Conservation (phyloP, 2,797 vertebrate species). For the Nannoperca australis region DNA sequence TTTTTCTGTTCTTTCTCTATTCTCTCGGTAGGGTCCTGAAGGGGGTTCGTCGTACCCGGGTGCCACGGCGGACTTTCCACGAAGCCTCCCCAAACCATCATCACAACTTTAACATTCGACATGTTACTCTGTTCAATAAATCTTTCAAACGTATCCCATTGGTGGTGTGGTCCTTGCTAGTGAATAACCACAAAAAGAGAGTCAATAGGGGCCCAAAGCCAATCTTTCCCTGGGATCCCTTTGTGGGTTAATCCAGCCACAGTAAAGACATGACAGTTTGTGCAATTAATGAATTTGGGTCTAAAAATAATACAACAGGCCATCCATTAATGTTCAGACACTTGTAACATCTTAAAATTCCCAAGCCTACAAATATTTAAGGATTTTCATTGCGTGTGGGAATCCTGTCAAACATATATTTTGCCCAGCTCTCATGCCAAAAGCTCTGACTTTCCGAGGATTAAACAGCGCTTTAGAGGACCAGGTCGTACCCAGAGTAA, state of each 20-base stretch:
- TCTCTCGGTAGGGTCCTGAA: too few species aligned
- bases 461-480: slow-evolving; percentile 48
- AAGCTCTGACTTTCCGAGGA: slow-evolving; percentile 47
- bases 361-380: slow-evolving; percentile 3
- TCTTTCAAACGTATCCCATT: too few species aligned
- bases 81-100: too few species aligned
- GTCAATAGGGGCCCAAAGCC: background rate
- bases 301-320: slow-evolving; percentile 1
- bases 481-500: slow-evolving; percentile 45
- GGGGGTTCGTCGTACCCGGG: too few species aligned
- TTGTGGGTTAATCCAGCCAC: background rate
- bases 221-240: background rate
- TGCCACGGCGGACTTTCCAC: too few species aligned
- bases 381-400: slow-evolving; percentile 23
- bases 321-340: slow-evolving; percentile 1
- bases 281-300: background rate
- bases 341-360: slow-evolving; percentile 14
- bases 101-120: too few species aligned
- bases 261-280: background rate
- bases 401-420: slow-evolving; percentile 32
- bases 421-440: slow-evolving; percentile 26
- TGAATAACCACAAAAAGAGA: too few species aligned
- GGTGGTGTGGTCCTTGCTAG: too few species aligned
- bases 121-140: too few species aligned
- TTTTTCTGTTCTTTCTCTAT: too few species aligned